A percentile compares a stretch with the other conserved stretches of the same genome.
These are phyloP conservation scores for Plebejus anna DNA, from an alignment of 2,888 invertebrate genomes.

Conservation along the genomic window DNA sequence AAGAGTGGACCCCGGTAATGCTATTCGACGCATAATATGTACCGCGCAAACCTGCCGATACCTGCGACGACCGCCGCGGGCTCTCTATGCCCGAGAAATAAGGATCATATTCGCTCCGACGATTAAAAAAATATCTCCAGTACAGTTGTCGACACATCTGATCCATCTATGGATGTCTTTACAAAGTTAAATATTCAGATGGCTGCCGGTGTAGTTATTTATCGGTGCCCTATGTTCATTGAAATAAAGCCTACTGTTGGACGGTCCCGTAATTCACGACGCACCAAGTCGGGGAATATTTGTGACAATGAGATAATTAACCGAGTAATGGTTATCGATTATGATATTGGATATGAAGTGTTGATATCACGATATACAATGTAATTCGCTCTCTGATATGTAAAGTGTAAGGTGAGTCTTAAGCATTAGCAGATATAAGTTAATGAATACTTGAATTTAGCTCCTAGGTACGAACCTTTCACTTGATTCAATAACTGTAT, in stretches of 20 bases:
- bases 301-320: constrained; percentile 22
- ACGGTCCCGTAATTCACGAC: neutral
- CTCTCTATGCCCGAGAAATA: constrained; percentile 25
- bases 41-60: constrained; percentile 37
- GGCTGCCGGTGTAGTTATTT: neutral
- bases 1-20: constrained; percentile 51
- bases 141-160: constrained; percentile 31
- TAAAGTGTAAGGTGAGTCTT: neutral
- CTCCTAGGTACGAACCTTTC: too few relatives aligned
- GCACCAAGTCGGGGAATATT: neutral
- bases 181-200: constrained; percentile 34
- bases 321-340: constrained; percentile 23
- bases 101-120: constrained; percentile 29
- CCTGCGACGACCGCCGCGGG: neutral
- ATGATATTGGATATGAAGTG: constrained; percentile 24
- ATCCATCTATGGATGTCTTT: constrained; percentile 36
- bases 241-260: neutral
- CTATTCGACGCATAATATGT: constrained; percentile 46
- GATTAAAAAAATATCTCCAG: neutral
- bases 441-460: too few relatives aligned
- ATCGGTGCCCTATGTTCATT: neutral
- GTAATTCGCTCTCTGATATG: neutral
- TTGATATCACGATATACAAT: constrained; percentile 2
- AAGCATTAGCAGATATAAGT: neutral
- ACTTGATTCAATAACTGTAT: too few relatives aligned